A percentile compares a stretch with the other conserved stretches of the same genome.
Evolutionary conservation across 2,797 vertebrate genomes (phyloP).

Genomic region (Chaetodon trifasciatus): DNA sequence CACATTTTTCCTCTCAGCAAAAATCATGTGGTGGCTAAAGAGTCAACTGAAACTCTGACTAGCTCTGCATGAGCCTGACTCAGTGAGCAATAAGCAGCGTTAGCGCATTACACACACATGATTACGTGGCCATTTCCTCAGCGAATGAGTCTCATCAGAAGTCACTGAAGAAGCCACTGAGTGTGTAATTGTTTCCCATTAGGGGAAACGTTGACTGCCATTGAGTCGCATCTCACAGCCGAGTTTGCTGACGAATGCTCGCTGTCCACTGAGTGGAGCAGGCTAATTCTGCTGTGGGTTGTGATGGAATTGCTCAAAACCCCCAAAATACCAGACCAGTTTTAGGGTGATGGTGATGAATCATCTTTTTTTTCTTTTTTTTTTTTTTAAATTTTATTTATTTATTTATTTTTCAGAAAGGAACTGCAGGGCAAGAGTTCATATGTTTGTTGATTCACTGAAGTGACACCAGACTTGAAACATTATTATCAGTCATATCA

Average conservation of each 20-base stretch:
- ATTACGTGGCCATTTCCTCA: conserved; percentile 85
- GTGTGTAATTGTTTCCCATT: conserved; percentile 89
- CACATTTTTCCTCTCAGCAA: conserved; percentile 33
- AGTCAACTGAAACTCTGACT: conserved; percentile 52
- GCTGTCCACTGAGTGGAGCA: conserved; percentile 63
- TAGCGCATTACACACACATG: conserved; percentile 85
- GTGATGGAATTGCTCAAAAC: conserved; percentile 72
- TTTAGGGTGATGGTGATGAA: conserved; percentile 41
- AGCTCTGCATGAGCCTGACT: conserved; percentile 64
- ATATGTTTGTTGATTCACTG: conserved; percentile 56
- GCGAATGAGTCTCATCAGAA: conserved; percentile 85
- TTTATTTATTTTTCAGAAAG: neutral
- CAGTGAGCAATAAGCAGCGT: conserved; percentile 85
- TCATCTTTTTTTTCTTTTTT: conserved; percentile 14
- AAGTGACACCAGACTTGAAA: conserved; percentile 55
- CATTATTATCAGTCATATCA: conserved; percentile 61
- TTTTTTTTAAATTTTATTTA: neutral
- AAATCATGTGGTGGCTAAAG: conserved; percentile 59
- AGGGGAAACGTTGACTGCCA: conserved; percentile 77
- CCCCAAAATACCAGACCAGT: conserved; percentile 57
- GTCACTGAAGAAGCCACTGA: conserved; percentile 84
- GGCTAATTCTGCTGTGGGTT: conserved; percentile 61
- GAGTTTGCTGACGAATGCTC: conserved; percentile 81
- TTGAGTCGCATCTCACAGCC: conserved; percentile 70
- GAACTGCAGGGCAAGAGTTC: conserved; percentile 61